These are phyloP conservation scores for Dastarcus helophoroides DNA, from an alignment of 2,888 invertebrate species.

Conservation along the genomic window DNA sequence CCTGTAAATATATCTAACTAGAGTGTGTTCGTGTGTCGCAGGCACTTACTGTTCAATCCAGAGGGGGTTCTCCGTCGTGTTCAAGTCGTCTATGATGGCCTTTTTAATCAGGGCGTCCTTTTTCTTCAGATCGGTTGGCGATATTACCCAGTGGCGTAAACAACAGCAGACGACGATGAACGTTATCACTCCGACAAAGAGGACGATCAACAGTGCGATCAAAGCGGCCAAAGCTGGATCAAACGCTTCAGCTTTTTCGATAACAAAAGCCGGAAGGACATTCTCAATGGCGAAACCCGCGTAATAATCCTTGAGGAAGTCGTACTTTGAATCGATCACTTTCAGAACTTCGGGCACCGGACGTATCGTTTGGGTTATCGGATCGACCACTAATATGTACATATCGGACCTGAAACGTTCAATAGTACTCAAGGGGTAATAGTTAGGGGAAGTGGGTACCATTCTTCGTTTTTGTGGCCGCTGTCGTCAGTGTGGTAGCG, in stretches of 20 bases:
- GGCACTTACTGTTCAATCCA: conserved; percentile 77
- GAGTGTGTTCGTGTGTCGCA: background rate
- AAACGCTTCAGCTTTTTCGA: conserved; percentile 60
- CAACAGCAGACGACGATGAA: conserved; percentile 82
- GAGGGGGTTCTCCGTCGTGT: conserved; percentile 83
- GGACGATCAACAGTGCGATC: conserved; percentile 72
- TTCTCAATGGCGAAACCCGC: conserved; percentile 64
- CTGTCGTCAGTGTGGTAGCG: conserved; percentile 58
- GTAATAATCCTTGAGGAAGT: conserved; percentile 68
- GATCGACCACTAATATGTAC: conserved; percentile 73
- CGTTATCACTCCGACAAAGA: conserved; percentile 76
- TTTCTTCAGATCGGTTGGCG: conserved; percentile 68
- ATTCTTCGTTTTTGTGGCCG: conserved; percentile 53
- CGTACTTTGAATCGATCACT: conserved; percentile 75
- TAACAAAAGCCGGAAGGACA: conserved; percentile 57
- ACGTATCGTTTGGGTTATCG: conserved; percentile 57
- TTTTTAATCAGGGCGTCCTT: conserved; percentile 76
- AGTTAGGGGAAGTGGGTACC: conserved; percentile 42
- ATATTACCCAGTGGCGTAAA: conserved; percentile 75
- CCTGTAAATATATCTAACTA: no score
- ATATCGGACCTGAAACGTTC: conserved; percentile 61
- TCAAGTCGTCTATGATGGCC: conserved; percentile 72
- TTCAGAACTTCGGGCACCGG: conserved; percentile 69
- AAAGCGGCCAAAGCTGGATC: conserved; percentile 78
- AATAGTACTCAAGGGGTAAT: background rate